phyloP scores from a whole-genome alignment of 2,888 invertebrate genomes.

The Thereva unica region DNA sequence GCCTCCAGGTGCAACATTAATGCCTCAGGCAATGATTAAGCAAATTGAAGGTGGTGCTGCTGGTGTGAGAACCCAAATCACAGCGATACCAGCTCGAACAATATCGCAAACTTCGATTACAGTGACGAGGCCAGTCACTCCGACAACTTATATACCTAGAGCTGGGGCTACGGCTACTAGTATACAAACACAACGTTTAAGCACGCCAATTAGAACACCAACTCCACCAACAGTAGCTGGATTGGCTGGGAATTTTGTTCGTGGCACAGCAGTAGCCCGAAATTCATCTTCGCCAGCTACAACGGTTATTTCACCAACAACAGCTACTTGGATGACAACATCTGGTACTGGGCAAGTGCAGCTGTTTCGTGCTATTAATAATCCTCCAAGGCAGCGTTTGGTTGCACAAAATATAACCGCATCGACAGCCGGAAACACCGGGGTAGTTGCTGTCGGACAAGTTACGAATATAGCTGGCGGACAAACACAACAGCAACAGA shows the following conservation, averaged over 20 bases:
- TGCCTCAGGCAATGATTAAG: conserved; percentile 62
- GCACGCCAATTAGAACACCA: conserved; percentile 53
- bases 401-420: conserved; percentile 53
- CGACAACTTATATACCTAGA: conserved; percentile 55
- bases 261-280: conserved; percentile 49
- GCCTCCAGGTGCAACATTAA: conserved; percentile 54
- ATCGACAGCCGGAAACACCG: conserved; percentile 44
- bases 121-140: conserved; percentile 55
- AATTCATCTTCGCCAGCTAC: conserved; percentile 52
- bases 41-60: conserved; percentile 57
- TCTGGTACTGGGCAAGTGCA: conserved; percentile 53
- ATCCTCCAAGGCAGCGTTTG: conserved; percentile 53
- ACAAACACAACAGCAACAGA: conserved; percentile 41
- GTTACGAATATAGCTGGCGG: conserved; percentile 42
- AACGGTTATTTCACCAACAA: conserved; percentile 55
- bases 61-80: conserved; percentile 54
- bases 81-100: conserved; percentile 56
- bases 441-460: conserved; percentile 45
- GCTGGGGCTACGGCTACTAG: conserved; percentile 54
- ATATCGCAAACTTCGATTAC: conserved; percentile 58
- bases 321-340: conserved; percentile 56
- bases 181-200: conserved; percentile 53
- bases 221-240: conserved; percentile 47
- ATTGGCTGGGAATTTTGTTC: conserved; percentile 53
- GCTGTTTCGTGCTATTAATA: conserved; percentile 55